Evolutionary conservation across 2,888 invertebrate genomes (phyloP).

Genomic region (Lasioglossum vierecki): DNA sequence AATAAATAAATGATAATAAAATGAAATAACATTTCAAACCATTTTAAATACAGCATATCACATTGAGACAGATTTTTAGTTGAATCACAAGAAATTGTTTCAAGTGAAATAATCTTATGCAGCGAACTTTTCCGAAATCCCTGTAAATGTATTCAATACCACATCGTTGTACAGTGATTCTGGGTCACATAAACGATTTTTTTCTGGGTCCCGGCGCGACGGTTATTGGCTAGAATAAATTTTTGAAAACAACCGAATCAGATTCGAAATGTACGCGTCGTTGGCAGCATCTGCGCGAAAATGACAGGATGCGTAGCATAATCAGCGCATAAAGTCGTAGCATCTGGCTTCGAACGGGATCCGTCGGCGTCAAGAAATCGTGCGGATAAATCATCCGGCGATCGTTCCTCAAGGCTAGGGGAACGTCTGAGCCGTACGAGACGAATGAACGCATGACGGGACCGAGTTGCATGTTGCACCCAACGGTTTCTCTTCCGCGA

Average conservation of each 20-base stretch:
- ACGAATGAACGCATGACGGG: not conserved
- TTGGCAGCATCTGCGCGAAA: slow-evolving; percentile 33
- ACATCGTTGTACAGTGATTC: not conserved
- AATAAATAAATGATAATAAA: too few relatives aligned
- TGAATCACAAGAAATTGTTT: not conserved
- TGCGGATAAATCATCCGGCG: slow-evolving; percentile 50
- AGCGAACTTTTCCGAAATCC: not conserved
- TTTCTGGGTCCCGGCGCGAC: not conserved
- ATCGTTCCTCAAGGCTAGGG: not conserved
- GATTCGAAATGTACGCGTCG: not conserved
- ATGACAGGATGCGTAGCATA: slow-evolving; percentile 10
- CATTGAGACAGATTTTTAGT: not conserved
- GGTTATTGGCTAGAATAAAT: not conserved
- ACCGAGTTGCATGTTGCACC: not conserved
- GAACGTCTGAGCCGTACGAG: not conserved
- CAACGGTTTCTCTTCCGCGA: slow-evolving; percentile 51
- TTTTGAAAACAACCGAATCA: slow-evolving; percentile 6
- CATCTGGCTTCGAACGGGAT: slow-evolving; percentile 43
- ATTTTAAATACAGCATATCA: too few relatives aligned
- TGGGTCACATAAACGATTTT: not conserved
- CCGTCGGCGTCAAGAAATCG: slow-evolving; percentile 47
- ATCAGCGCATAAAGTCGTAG: slow-evolving; percentile 16
- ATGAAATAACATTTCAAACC: too few relatives aligned
- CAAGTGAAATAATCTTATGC: not conserved
- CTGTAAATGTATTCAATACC: not conserved